These are phyloP conservation scores for Temnothorax curvispinosus DNA, from an alignment of 1,140 invertebrate species.

Conservation along the genomic window DNA sequence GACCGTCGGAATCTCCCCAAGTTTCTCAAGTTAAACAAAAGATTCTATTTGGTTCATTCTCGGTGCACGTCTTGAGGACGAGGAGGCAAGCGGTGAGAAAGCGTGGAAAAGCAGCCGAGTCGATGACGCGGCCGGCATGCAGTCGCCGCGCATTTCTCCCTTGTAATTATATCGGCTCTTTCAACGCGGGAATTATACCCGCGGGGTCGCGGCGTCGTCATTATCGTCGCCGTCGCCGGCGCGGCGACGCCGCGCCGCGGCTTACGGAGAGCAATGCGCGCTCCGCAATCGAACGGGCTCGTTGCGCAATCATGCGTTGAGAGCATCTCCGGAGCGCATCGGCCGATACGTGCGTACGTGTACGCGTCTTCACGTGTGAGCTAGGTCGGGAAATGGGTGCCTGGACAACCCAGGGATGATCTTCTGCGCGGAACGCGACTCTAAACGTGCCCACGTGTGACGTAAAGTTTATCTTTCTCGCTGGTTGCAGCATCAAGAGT, in stretches of 20 bases:
- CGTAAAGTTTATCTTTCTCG: conserved; percentile 1
- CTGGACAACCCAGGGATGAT: background rate
- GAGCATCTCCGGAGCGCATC: conserved; percentile 50
- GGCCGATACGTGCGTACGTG: conserved; percentile 19
- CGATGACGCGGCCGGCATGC: conserved; percentile 37
- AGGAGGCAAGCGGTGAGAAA: conserved; percentile 38
- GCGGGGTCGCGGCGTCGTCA: conserved; percentile 41
- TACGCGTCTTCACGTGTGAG: conserved; percentile 14
- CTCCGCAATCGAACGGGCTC: conserved; percentile 47
- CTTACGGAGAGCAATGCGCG: conserved; percentile 65
- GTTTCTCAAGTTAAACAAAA: background rate
- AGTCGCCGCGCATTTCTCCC: conserved; percentile 46
- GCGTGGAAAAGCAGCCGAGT: background rate
- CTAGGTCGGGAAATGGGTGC: conserved; percentile 22
- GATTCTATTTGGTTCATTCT: background rate
- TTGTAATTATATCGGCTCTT: conserved; percentile 71
- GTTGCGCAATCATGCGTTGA: conserved; percentile 68
- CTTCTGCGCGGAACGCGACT: background rate
- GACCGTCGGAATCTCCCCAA: background rate
- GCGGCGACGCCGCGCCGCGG: background rate
- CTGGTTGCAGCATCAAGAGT: background rate
- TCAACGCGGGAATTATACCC: conserved; percentile 53
- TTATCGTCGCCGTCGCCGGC: conserved; percentile 39
- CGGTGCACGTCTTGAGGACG: background rate
- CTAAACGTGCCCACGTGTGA: background rate